Base-by-base conservation (phyloP, 2,888 invertebrate species). In the Cyrtodaria siliqua region DNA sequence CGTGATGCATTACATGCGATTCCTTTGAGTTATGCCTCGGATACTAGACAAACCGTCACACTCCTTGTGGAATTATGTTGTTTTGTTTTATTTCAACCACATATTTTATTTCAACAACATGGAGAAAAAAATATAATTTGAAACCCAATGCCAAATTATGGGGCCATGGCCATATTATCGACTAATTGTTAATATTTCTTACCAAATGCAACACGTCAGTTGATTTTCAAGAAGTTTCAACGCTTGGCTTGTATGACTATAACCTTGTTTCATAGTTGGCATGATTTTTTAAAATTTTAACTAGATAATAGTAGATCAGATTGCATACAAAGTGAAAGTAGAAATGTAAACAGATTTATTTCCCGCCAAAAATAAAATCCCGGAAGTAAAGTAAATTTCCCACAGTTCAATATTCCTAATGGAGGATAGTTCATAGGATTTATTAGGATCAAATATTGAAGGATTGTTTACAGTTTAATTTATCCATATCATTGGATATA, bases 311-410 rank as follows among this genome's bases (percentile, higher is more conserved):
- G 4, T 33, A 33, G 12, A 4, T 4, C 4, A 33, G 4, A 12
- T 33, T 4, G 12, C 33, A 33, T 8, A 4, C 33, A 33, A 33
- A 33, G 33, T 33, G 33, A 33, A 33, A 33, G 33, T 33, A 33
- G 33, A 62, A 71, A 66, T 71, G 66, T 71, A 60, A 61, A 68
- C 71, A 72, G 27, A 44, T 18, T 27, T 20, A 57, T 68, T 66
- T 73, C 82, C 79, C 82, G 79, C 76, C 64, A 79, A 56, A 61
- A 50, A 53, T 16, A 26, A 38, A 55, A 40, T 52, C 69, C 68
- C 80, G 76, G 76, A 80, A 76, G 66, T 79, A n/a, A 56, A 74
- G 20, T 55, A 16, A 29, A 44, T 67, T 68, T 55, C 83, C 83
- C 79, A 80, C 27, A 60, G 62, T 78, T 50, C 83, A 56, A 40